phyloP scores from a whole-genome alignment of 2,797 vertebrate species.

The Thunnus albacares region DNA sequence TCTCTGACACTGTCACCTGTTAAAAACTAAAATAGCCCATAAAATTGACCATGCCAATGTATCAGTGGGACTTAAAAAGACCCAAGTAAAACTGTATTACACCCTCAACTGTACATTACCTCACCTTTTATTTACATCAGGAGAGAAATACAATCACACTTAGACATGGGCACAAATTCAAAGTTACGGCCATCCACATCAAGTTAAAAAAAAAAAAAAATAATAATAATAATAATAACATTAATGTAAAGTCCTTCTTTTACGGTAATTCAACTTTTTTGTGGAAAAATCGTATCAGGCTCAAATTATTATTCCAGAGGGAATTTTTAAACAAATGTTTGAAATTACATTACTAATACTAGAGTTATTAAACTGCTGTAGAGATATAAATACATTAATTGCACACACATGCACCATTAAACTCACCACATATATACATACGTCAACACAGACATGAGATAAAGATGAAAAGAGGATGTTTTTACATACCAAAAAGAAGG shows the following conservation, averaged over 20 bases:
- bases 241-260: too few relatives aligned
- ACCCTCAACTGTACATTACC: neutral
- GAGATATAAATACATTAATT: constrained; percentile 10
- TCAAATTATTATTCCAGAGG: neutral
- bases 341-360: neutral
- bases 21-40: neutral
- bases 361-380: neutral
- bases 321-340: neutral
- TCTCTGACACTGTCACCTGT: neutral
- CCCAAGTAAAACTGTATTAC: neutral
- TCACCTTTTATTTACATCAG: neutral
- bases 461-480: constrained; percentile 20
- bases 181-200: neutral
- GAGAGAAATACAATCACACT: neutral
- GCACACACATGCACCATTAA: constrained; percentile 16
- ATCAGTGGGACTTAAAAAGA: neutral
- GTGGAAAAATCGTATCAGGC: too few relatives aligned
- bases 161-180: neutral
- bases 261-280: too few relatives aligned
- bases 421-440: constrained; percentile 19
- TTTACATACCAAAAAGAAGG: constrained; percentile 84
- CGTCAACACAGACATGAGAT: constrained; percentile 29
- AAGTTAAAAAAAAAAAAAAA: neutral
- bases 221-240: too few relatives aligned
- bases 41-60: neutral